Evolutionary conservation across 1,140 invertebrate species (phyloP).

Genomic region (Lerema accius): DNA sequence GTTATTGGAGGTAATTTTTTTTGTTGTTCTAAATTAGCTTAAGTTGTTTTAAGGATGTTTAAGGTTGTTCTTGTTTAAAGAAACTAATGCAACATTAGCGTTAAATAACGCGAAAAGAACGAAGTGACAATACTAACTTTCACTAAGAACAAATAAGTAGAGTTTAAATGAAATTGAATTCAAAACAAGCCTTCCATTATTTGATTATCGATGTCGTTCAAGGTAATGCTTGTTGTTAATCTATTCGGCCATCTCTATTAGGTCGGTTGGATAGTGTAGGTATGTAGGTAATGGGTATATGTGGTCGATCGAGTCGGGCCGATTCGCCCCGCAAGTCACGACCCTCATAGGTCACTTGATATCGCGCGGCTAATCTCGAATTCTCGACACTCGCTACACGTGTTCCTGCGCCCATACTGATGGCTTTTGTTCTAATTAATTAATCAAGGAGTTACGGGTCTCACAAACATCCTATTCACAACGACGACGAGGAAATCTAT

Average conservation of each 20-base stretch:
- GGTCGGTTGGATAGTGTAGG: constrained; percentile 2
- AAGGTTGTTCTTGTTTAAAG: no score
- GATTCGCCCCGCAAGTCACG: constrained; percentile 51
- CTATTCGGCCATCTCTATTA: constrained; percentile 11
- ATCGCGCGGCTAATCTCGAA: constrained; percentile 62
- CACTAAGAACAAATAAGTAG: background rate
- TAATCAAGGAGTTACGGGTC: constrained; percentile 31
- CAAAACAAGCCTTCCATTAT: no score
- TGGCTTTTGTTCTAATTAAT: constrained; percentile 51
- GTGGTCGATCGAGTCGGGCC: constrained; percentile 31
- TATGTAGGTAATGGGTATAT: constrained; percentile 5
- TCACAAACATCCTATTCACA: constrained; percentile 37
- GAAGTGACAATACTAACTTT: no score
- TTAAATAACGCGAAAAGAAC: no score
- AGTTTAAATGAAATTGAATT: background rate
- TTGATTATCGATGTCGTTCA: background rate
- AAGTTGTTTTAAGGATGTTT: no score
- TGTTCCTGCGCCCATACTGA: constrained; percentile 42
- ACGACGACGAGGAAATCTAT: constrained; percentile 46
- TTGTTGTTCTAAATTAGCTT: no score
- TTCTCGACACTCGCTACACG: constrained; percentile 53
- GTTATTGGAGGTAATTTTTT: no score
- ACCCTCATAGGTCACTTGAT: constrained; percentile 61
- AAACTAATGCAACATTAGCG: no score
- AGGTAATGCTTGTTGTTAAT: constrained; percentile 1